A percentile compares a stretch with the other conserved stretches of the same genome.
Evolutionary conservation across 2,888 invertebrate genomes (phyloP).

Genomic region (Caenorhabditis imperialis): DNA sequence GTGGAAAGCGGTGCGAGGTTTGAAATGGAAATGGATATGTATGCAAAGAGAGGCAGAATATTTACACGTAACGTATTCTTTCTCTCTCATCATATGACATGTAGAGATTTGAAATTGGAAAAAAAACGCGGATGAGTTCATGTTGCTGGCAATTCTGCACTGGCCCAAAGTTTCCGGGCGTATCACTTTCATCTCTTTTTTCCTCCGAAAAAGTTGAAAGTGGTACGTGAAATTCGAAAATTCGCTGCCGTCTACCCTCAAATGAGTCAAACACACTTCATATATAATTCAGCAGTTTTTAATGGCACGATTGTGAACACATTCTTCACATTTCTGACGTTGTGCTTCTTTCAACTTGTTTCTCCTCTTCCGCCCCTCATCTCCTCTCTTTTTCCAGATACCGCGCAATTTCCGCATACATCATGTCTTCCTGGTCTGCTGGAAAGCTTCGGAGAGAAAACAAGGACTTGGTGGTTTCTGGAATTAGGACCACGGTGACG

Average conservation of each 20-base stretch:
- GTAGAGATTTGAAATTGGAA: constrained; percentile 30
- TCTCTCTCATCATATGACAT: constrained; percentile 42
- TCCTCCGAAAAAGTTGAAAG: not conserved
- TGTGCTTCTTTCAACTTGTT: not conserved
- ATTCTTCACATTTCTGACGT: constrained; percentile 17
- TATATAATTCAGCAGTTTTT: constrained; percentile 37
- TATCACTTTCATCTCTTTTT: too few relatives aligned
- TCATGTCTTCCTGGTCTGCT: constrained; percentile 37
- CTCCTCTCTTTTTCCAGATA: constrained; percentile 6
- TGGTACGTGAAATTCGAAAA: constrained; percentile 32
- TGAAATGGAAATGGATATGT: constrained; percentile 24
- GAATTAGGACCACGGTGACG: constrained; percentile 17
- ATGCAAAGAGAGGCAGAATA: constrained; percentile 16
- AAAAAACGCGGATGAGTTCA: constrained; percentile 29
- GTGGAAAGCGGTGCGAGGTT: constrained; percentile 2
- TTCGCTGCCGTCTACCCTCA: too few relatives aligned
- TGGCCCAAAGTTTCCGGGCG: too few relatives aligned
- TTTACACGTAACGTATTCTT: constrained; percentile 14
- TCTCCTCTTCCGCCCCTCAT: not conserved
- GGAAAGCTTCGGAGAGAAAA: constrained; percentile 1
- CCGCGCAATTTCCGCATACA: constrained; percentile 22
- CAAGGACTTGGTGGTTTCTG: constrained; percentile 27
- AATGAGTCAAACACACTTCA: constrained; percentile 21
- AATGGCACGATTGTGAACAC: constrained; percentile 39
- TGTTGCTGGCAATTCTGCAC: too few relatives aligned